Evolutionary conservation across 2,888 invertebrate genomes (phyloP).

Genomic region (Xanthorhoe spadicearia): DNA sequence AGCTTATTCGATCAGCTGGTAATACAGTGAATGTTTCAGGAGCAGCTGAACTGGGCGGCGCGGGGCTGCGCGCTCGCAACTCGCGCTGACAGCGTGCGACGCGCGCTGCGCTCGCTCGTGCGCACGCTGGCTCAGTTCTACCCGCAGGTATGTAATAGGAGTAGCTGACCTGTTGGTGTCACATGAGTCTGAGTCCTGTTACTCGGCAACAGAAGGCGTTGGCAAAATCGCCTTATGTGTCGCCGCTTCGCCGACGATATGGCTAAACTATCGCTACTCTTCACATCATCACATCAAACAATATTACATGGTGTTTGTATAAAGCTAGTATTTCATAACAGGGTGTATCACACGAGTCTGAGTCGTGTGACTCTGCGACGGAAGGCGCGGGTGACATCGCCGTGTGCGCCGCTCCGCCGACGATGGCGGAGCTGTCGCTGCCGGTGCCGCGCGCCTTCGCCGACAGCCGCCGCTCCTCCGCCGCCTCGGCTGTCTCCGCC

Average conservation of each 20-base stretch:
- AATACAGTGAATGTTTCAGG: slow-evolving; percentile 52
- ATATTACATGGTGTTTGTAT: not conserved
- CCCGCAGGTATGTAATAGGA: slow-evolving; percentile 59
- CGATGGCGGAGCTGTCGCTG: slow-evolving; percentile 60
- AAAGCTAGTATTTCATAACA: not conserved
- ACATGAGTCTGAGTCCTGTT: too few species aligned
- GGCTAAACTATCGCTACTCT: too few species aligned
- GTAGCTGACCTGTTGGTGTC: too few species aligned
- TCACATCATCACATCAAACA: too few species aligned
- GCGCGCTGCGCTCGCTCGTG: slow-evolving; percentile 69
- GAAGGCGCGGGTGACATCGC: slow-evolving; percentile 41
- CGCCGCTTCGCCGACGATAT: too few species aligned
- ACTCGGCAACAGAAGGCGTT: too few species aligned
- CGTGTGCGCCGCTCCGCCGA: slow-evolving; percentile 71
- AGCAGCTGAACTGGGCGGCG: slow-evolving; percentile 79
- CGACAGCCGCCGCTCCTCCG: slow-evolving; percentile 90
- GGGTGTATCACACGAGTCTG: slow-evolving; percentile 55
- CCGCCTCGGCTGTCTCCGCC: slow-evolving; percentile 78
- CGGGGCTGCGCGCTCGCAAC: slow-evolving; percentile 73
- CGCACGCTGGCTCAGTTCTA: slow-evolving; percentile 66
- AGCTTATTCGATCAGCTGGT: not conserved
- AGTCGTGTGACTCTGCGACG: slow-evolving; percentile 58
- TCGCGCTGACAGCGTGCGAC: slow-evolving; percentile 77
- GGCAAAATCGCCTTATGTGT: too few species aligned
- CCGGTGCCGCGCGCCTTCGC: slow-evolving; percentile 92